Conservation (phyloP, 2,113 vertebrate genomes). For the Pseudonaja textilis region DNA sequence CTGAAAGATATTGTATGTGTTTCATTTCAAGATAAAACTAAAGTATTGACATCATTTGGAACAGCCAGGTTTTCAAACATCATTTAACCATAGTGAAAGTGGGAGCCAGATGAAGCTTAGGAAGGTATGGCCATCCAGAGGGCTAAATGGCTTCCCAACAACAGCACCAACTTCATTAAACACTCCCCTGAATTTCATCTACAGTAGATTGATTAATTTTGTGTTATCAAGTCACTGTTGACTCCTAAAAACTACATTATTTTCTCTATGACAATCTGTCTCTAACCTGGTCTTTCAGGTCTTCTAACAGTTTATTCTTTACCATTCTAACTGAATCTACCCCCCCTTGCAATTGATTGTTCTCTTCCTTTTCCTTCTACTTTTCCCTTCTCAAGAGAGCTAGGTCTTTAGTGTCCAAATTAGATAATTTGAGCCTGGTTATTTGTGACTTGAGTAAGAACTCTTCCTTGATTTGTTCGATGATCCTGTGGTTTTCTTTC, state of each 20-base stretch:
- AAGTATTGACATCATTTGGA: background rate
- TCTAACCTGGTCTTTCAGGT: background rate
- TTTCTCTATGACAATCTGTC: background rate
- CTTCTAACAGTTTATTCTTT: background rate
- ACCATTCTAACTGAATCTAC: background rate
- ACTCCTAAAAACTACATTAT: background rate
- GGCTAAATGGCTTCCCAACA: background rate
- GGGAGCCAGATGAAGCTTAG: background rate
- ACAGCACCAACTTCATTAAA: background rate
- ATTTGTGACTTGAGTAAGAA: background rate
- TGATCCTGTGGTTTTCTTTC: background rate
- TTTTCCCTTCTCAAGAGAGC: background rate
- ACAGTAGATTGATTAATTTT: background rate
- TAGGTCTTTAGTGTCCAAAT: background rate
- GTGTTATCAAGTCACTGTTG: background rate
- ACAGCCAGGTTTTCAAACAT: background rate
- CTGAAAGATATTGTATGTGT: background rate
- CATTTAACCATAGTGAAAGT: background rate
- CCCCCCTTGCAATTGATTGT: background rate
- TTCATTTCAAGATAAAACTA: constrained; percentile 2
- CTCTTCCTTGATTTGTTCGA: background rate
- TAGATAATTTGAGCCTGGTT: background rate
- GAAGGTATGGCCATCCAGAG: background rate
- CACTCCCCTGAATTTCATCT: background rate
- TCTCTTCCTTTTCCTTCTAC: background rate